Percentiles rank a stretch among this genome's conserved stretches.
Conservation (phyloP, 2,888 invertebrate species). For the Tipula unca region DNA sequence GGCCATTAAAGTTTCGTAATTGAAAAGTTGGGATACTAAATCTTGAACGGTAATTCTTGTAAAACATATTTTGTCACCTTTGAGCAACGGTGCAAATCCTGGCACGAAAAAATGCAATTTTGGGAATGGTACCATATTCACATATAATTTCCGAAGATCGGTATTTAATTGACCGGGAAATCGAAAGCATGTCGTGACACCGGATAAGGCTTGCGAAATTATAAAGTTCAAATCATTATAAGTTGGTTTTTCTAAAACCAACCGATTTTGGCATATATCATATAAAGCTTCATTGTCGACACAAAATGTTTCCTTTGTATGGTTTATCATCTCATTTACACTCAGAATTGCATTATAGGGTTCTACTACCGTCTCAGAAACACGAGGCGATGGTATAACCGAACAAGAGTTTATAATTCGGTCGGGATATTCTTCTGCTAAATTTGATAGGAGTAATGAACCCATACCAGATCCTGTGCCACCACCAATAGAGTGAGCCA, state of each 20-base stretch:
- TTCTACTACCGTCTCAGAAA: slow-evolving; percentile 36
- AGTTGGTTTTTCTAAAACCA: slow-evolving; percentile 25
- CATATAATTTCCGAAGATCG: neutral
- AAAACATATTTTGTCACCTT: no score
- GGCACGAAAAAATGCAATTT: neutral
- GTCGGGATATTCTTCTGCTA: slow-evolving; percentile 66
- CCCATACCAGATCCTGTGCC: neutral
- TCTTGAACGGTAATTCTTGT: slow-evolving; percentile 55
- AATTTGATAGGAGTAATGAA: slow-evolving; percentile 48
- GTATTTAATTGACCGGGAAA: slow-evolving; percentile 42
- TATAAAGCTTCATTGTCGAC: slow-evolving; percentile 31
- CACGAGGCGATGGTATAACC: slow-evolving; percentile 44
- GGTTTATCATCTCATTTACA: slow-evolving; percentile 31
- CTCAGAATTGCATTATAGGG: slow-evolving; percentile 36
- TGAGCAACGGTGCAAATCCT: neutral
- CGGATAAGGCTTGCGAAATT: slow-evolving; percentile 37
- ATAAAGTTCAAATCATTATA: slow-evolving; percentile 34
- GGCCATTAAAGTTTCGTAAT: slow-evolving; percentile 72
- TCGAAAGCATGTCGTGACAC: neutral
- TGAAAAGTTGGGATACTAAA: slow-evolving; percentile 62
- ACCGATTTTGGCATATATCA: slow-evolving; percentile 31
- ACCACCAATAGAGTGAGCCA: neutral
- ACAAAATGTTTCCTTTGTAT: slow-evolving; percentile 35
- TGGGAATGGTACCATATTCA: neutral
- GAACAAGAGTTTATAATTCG: slow-evolving; percentile 62